Conservation (phyloP, 2,797 vertebrate genomes). For the Bovichtus diacanthus region DNA sequence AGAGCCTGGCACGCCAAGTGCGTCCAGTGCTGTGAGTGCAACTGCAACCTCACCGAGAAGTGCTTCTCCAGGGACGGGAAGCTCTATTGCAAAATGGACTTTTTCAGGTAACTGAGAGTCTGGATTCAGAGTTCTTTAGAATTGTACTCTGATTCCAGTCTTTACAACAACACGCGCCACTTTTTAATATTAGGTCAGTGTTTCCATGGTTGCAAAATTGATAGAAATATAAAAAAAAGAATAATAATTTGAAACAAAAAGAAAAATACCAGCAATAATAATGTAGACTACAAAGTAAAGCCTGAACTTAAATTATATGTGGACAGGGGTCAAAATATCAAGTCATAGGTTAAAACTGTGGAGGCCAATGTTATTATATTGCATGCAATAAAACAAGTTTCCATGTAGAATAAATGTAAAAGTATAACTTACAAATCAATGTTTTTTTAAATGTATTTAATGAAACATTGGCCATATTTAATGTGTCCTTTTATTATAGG, state of each 20-base stretch:
- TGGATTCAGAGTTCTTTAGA: not conserved
- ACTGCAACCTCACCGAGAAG: conserved; percentile 96
- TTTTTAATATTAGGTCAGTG: not conserved
- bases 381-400: not conserved
- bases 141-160: not conserved
- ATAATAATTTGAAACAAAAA: too few relatives aligned
- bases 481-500: not conserved
- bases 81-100: conserved; percentile 98
- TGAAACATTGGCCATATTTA: not conserved
- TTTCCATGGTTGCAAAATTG: accelerated
- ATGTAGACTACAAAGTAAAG: not conserved
- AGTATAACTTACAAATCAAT: not conserved
- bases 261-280: not conserved
- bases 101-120: conserved; percentile 93
- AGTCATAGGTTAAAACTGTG: not conserved
- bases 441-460: too few relatives aligned
- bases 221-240: not conserved
- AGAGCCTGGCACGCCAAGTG: conserved; percentile 98
- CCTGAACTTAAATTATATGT: not conserved
- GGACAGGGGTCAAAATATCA: not conserved
- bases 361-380: not conserved
- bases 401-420: not conserved
- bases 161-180: not conserved
- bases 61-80: conserved; percentile 98
- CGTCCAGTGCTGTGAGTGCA: conserved; percentile 98